A percentile compares a stretch with the other conserved stretches of the same genome.
phyloP scores from a whole-genome alignment of 2,113 vertebrate genomes.

The Lichenostomus cassidix region DNA sequence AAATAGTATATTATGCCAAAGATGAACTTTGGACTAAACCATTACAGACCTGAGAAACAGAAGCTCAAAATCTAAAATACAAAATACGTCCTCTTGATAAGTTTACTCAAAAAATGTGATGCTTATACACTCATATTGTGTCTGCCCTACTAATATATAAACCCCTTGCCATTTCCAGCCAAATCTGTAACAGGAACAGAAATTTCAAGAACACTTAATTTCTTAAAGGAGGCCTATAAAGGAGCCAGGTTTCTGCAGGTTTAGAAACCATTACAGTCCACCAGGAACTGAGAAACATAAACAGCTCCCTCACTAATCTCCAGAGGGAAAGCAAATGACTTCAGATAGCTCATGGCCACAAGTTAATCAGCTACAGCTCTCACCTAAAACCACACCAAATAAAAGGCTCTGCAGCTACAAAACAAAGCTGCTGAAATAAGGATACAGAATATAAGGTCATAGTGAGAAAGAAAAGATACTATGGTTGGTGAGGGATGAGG shows the following conservation, averaged over 20 bases:
- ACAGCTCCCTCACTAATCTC: background rate
- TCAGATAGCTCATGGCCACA: background rate
- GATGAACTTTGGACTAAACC: background rate
- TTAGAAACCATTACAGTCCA: background rate
- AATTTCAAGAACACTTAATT: background rate
- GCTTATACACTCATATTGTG: background rate
- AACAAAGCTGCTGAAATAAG: background rate
- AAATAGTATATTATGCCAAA: background rate
- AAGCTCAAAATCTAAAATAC: background rate
- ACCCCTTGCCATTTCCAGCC: background rate
- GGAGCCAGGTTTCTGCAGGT: background rate
- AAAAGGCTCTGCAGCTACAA: background rate
- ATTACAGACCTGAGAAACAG: background rate
- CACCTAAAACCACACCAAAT: background rate
- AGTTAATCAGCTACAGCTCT: background rate
- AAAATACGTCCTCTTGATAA: background rate
- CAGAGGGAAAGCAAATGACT: background rate
- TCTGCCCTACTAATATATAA: background rate
- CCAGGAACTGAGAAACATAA: background rate
- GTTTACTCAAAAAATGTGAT: accelerated
- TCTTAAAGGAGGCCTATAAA: background rate
- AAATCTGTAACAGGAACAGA: background rate
- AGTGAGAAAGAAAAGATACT: background rate
- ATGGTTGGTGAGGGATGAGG: background rate
- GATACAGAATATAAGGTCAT: background rate